Base-by-base conservation (phyloP, 2,888 invertebrate species). In the Cremastinae sp. region DNA sequence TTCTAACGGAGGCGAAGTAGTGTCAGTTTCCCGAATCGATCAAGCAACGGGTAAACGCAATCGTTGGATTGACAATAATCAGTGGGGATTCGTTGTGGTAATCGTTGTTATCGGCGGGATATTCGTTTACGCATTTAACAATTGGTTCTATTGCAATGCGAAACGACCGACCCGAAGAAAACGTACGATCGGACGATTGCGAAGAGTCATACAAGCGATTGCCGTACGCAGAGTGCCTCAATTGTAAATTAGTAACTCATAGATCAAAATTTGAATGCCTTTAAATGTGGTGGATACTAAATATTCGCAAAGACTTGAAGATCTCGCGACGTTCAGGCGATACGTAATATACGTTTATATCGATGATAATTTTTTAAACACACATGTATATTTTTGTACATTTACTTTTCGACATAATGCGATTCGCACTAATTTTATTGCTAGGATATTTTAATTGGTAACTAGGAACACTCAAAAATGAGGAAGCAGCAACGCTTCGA, bases 171-270 rank as follows among this genome's bases (percentile, higher is more conserved):
- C 85, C 5, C 83, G 88, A 49, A 87, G 89, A 81, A 89, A 88
- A 85, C 83, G 88, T 68, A 79, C 85, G 7, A 84, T 88, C 16
- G 84, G 87, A 61, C 84, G 84, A 81, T 78, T 90, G 68, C 87
- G 88, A 37, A 84, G 88, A 79, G 86, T 87, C n/a, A 87, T 90
- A 76, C 89, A 89, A 82, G 86, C 88, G 2, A 86, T 89, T 68
- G 85, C 89, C 53, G 78, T 84, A 55, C 88, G 85, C 62, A 85
- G 87, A 85, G 88, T 89, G 83, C 88, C 88, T 83, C 86, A 85
- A 77, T 85, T 88, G 81, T 89, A 82, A 81, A 62, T 73, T 56
- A 20, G 14, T 45, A 61, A 55, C 14, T 20, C 9, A 22, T 10
- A 47, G 35, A 59, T 35, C 16, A 20, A 35, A 37, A 39, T 47